phyloP scores from a whole-genome alignment of 2,888 invertebrate genomes.

The Philaethria dido region DNA sequence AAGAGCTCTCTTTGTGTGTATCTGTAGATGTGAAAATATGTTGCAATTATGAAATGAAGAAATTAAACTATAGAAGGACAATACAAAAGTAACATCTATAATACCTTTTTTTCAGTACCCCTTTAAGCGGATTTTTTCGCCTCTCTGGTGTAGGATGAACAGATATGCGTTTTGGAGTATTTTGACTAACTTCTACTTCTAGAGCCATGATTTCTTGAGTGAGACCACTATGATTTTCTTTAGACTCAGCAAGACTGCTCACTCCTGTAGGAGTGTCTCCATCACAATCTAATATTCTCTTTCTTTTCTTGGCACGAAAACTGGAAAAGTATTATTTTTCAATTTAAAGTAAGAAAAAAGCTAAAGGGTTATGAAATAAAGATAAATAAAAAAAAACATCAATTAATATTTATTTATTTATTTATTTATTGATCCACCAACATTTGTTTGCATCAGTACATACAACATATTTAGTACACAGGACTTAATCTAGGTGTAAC shows the following conservation, averaged over 20 bases:
- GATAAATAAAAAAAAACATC: too few species aligned
- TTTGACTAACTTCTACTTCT: constrained; percentile 86
- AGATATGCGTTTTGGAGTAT: constrained; percentile 87
- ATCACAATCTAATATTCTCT: constrained; percentile 81
- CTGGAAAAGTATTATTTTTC: constrained; percentile 46
- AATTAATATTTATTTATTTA: too few species aligned
- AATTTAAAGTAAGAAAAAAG: too few species aligned
- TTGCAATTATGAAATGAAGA: too few species aligned
- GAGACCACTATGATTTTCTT: constrained; percentile 84
- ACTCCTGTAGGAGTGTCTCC: constrained; percentile 76
- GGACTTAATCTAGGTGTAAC: too few species aligned
- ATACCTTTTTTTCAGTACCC: constrained; percentile 85
- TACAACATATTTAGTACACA: too few species aligned
- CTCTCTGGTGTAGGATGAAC: constrained; percentile 77
- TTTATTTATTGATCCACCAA: too few species aligned
- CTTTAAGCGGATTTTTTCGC: constrained; percentile 80
- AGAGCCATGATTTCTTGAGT: constrained; percentile 88
- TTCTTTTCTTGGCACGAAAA: constrained; percentile 84
- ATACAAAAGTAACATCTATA: background rate
- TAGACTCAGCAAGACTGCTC: constrained; percentile 68
- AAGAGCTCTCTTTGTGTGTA: too few species aligned
- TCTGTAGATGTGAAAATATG: too few species aligned
- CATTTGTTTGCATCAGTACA: too few species aligned
- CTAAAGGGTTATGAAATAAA: too few species aligned
- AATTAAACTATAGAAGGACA: too few species aligned